Percentiles rank a stretch among this genome's conserved stretches.
Conservation (phyloP, 2,113 vertebrate genomes). For the Podiceps cristatus region DNA sequence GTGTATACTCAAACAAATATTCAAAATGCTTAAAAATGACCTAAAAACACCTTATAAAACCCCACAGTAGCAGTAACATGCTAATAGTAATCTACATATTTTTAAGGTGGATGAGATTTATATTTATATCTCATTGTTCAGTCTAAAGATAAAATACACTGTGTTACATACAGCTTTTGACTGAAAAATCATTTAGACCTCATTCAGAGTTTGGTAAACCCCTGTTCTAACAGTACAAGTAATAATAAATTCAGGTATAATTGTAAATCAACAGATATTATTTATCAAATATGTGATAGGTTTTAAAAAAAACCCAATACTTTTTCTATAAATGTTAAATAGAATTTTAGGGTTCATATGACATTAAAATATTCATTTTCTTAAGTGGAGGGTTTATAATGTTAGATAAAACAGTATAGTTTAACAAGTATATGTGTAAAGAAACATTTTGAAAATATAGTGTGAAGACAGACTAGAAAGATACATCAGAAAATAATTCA, state of each 20-base stretch:
- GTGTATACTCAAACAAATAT: not conserved
- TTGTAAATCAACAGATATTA: not conserved
- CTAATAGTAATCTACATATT: not conserved
- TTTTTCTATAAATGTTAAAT: not conserved
- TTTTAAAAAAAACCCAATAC: not conserved
- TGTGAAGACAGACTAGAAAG: not conserved
- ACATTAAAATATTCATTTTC: not conserved
- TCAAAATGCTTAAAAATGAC: not conserved
- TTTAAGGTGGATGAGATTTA: not conserved
- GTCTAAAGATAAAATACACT: not conserved
- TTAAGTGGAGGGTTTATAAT: not conserved
- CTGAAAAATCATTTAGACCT: not conserved
- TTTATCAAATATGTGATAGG: fast-evolving
- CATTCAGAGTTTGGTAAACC: not conserved
- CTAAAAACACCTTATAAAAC: not conserved
- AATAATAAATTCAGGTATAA: not conserved
- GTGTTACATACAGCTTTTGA: not conserved
- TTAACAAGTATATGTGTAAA: not conserved
- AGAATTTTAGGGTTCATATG: not conserved
- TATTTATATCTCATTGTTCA: not conserved
- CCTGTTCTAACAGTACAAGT: not conserved
- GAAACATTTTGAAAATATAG: not conserved
- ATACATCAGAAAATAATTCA: not conserved
- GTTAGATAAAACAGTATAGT: not conserved
- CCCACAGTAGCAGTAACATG: not conserved